phyloP scores from a whole-genome alignment of 2,113 vertebrate species.

The Seriola quinqueradiata region DNA sequence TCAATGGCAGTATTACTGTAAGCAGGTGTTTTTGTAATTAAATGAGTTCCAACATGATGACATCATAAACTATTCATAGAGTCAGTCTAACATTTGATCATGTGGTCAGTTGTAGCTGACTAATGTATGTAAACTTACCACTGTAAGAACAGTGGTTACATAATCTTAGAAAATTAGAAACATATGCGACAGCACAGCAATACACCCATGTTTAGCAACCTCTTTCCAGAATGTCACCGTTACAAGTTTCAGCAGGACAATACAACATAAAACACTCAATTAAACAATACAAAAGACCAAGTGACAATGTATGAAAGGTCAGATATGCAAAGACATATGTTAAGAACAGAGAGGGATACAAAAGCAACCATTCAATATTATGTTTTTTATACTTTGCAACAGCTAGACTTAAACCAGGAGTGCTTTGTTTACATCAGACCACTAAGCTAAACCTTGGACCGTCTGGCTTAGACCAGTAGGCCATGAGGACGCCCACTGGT shows the following conservation, averaged over 20 bases:
- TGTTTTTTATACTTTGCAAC: too few species aligned
- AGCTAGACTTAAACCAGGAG: neutral
- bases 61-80: too few species aligned
- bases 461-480: slow-evolving; percentile 3
- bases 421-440: neutral
- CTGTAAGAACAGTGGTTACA: too few species aligned
- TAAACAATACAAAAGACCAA: neutral
- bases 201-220: neutral
- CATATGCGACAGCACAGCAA: too few species aligned
- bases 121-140: too few species aligned
- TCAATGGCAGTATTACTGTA: too few species aligned
- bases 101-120: too few species aligned
- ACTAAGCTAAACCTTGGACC: slow-evolving; percentile 11
- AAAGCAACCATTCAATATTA: neutral
- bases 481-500: slow-evolving; percentile 26
- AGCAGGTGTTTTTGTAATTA: too few species aligned
- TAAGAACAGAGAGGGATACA: neutral
- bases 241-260: neutral
- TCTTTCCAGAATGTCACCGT: neutral
- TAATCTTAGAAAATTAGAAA: too few species aligned
- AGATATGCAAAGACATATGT: neutral
- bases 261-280: neutral
- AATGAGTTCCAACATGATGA: too few species aligned
- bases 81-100: too few species aligned
- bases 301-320: neutral